A percentile compares a stretch with the other conserved stretches of the same genome.
Evolutionary conservation across 2,113 vertebrate species (phyloP).

Genomic region (Nothocercus julius): DNA sequence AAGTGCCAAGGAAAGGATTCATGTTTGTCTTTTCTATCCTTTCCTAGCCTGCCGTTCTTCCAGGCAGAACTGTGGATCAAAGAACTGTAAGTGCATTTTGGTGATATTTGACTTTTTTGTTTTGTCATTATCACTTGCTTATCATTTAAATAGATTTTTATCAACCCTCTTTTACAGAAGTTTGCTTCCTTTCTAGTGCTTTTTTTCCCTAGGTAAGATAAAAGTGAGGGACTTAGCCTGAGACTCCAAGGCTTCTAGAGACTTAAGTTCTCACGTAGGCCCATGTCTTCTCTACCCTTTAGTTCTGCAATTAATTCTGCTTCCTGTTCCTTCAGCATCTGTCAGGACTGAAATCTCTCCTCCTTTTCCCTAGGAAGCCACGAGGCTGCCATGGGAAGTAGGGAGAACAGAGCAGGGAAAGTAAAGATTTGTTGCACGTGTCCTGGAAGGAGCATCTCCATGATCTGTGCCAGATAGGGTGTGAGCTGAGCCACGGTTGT

Average conservation of each 20-base stretch:
- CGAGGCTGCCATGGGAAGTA: background rate
- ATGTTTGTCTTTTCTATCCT: background rate
- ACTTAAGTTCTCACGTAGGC: background rate
- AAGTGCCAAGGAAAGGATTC: background rate
- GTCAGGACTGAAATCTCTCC: background rate
- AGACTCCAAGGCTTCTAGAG: too few relatives aligned
- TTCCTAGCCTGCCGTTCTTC: conserved; percentile 85
- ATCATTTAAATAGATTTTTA: background rate
- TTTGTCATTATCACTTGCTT: background rate
- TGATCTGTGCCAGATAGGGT: background rate
- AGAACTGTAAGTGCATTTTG: conserved; percentile 88
- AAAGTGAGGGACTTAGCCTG: background rate
- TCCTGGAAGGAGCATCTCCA: background rate
- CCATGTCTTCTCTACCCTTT: background rate
- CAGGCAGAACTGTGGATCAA: conserved; percentile 96
- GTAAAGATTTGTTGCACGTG: background rate
- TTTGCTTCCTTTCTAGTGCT: background rate
- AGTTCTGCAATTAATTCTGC: background rate
- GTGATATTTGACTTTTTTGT: background rate
- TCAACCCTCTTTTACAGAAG: background rate
- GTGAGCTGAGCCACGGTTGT: background rate
- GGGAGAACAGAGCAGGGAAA: background rate
- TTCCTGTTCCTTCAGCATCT: background rate
- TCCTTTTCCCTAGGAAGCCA: background rate
- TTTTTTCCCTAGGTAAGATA: background rate